These are phyloP conservation scores for Lacerta agilis DNA, from an alignment of 2,797 vertebrate species.

Conservation along the genomic window DNA sequence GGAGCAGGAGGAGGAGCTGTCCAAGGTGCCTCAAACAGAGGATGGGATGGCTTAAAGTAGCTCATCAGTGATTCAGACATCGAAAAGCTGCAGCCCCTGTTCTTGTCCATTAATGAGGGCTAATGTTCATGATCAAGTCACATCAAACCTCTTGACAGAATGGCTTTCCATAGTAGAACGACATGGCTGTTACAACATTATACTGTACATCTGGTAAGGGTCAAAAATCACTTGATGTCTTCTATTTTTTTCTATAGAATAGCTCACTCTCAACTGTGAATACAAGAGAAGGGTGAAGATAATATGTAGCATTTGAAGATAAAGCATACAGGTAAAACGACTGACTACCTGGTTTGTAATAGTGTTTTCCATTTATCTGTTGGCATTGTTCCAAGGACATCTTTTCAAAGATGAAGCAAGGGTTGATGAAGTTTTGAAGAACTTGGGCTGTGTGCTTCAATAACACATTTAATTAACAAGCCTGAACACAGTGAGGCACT, in stretches of 20 bases:
- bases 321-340: slow-evolving; percentile 78
- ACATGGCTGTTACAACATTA: slow-evolving; percentile 3
- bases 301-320: slow-evolving; percentile 64
- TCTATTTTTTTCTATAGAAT: slow-evolving; percentile 54
- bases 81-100: too few relatives aligned
- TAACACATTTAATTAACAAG: slow-evolving; percentile 85
- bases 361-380: slow-evolving; percentile 80
- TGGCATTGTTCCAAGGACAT: slow-evolving; percentile 88
- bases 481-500: slow-evolving; percentile 79
- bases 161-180: not conserved
- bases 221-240: slow-evolving; percentile 48
- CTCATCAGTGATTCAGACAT: too few relatives aligned
- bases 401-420: slow-evolving; percentile 82
- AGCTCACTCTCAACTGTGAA: slow-evolving; percentile 60
- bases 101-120: too few relatives aligned
- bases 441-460: slow-evolving; percentile 72
- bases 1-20: too few relatives aligned
- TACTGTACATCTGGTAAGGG: slow-evolving; percentile 39
- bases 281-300: slow-evolving; percentile 65
- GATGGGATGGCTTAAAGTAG: too few relatives aligned
- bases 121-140: not conserved
- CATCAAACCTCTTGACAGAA: not conserved
- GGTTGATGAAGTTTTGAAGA: slow-evolving; percentile 83
- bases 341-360: slow-evolving; percentile 76
- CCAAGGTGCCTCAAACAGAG: too few relatives aligned